Evolutionary conservation across 1,140 invertebrate genomes (phyloP).

Genomic region (Bombus turneri): DNA sequence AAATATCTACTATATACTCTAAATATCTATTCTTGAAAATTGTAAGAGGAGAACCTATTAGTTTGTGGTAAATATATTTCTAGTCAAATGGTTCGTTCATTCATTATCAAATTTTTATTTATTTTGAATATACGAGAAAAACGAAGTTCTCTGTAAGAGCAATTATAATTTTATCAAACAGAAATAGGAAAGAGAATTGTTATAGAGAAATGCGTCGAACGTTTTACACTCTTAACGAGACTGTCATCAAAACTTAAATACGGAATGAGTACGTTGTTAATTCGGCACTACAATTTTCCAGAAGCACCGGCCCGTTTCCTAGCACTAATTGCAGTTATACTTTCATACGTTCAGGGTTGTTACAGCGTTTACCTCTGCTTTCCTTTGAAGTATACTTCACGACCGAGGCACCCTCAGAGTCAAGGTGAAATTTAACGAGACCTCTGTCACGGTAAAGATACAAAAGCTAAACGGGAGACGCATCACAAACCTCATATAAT

Average conservation of each 20-base stretch:
- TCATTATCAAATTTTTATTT: neutral
- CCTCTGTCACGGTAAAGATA: conserved; percentile 56
- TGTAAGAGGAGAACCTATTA: neutral
- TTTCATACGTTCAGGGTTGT: conserved; percentile 48
- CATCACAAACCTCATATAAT: conserved; percentile 78
- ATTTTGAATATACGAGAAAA: neutral
- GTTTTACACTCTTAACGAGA: conserved; percentile 29
- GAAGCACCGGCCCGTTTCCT: conserved; percentile 38
- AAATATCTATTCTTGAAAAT: neutral
- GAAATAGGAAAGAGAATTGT: neutral
- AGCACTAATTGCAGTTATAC: conserved; percentile 52
- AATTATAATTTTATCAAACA: neutral
- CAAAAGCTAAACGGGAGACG: conserved; percentile 50
- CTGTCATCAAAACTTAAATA: conserved; percentile 29
- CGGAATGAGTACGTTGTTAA: conserved; percentile 43
- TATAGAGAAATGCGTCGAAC: neutral
- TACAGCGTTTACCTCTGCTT: conserved; percentile 43
- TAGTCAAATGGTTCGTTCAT: neutral
- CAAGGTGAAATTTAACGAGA: conserved; percentile 57
- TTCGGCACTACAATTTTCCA: conserved; percentile 47
- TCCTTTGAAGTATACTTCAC: conserved; percentile 47
- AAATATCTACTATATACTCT: neutral
- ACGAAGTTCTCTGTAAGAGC: neutral
- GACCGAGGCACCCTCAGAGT: conserved; percentile 36
- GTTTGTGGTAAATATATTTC: no score